Conservation (phyloP, 2,888 invertebrate genomes). For the Cephonodes hylas region DNA sequence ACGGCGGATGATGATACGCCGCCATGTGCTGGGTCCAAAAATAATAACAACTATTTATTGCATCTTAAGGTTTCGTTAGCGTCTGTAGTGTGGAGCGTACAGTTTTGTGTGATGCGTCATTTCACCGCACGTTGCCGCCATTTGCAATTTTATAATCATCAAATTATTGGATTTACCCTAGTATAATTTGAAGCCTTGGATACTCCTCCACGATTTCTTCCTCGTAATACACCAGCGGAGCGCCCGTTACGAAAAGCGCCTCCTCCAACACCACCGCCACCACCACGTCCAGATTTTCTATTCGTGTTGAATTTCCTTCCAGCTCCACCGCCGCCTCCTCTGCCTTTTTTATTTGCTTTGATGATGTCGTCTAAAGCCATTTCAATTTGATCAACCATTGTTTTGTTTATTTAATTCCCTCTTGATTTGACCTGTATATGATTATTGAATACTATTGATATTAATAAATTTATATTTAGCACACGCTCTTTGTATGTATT, state of each 20-base stretch:
- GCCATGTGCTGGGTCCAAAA: neutral
- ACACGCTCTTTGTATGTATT: neutral
- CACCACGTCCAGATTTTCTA: slow-evolving; percentile 37
- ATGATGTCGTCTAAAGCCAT: slow-evolving; percentile 99
- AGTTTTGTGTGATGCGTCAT: slow-evolving; percentile 52
- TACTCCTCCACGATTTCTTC: slow-evolving; percentile 87
- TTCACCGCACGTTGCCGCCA: slow-evolving; percentile 68
- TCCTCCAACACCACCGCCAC: slow-evolving; percentile 61
- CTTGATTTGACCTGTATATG: neutral
- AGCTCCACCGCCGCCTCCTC: slow-evolving; percentile 80
- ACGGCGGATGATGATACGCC: slow-evolving; percentile 21
- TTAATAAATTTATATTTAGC: too few species aligned
- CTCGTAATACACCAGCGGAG: slow-evolving; percentile 83
- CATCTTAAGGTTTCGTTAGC: slow-evolving; percentile 21
- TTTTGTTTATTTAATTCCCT: slow-evolving; percentile 44
- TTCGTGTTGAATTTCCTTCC: slow-evolving; percentile 49
- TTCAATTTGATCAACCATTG: slow-evolving; percentile 96
- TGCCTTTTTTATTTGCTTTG: slow-evolving; percentile 88
- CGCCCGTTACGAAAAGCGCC: slow-evolving; percentile 78
- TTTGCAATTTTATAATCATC: slow-evolving; percentile 67
- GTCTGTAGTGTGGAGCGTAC: slow-evolving; percentile 25
- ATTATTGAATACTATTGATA: neutral
- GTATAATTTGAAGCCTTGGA: slow-evolving; percentile 83
- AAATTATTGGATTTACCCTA: slow-evolving; percentile 83
- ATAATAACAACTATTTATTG: slow-evolving; percentile 14